A percentile compares a stretch with the other conserved stretches of the same genome.
phyloP scores from a whole-genome alignment of 2,113 vertebrate genomes.

The Nycticorax nycticorax region DNA sequence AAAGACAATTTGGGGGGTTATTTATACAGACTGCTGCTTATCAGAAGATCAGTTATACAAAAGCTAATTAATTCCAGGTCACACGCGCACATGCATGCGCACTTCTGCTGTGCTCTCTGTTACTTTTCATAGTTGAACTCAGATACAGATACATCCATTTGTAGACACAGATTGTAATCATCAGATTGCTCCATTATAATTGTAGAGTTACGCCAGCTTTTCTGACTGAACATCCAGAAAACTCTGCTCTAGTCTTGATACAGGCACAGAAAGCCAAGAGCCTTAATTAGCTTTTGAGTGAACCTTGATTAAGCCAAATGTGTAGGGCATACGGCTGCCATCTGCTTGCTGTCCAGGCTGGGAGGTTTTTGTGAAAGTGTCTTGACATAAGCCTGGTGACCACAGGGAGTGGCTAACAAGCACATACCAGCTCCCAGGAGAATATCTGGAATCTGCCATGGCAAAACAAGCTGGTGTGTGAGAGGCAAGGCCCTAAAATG shows the following conservation, averaged over 20 bases:
- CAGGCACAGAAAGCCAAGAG: neutral
- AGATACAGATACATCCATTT: neutral
- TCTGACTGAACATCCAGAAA: neutral
- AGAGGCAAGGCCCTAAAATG: neutral
- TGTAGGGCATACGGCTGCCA: neutral
- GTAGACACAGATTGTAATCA: neutral
- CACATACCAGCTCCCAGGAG: neutral
- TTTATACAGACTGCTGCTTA: neutral
- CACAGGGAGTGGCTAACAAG: neutral
- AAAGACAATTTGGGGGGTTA: neutral
- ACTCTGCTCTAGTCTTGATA: neutral
- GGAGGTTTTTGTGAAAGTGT: neutral
- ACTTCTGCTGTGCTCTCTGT: neutral
- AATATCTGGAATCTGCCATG: neutral
- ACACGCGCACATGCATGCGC: accelerated
- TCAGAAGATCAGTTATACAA: neutral
- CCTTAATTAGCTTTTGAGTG: neutral
- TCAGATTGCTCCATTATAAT: neutral
- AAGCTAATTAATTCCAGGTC: neutral
- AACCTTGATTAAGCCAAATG: neutral
- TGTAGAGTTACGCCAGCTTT: neutral
- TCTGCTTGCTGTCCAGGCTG: neutral
- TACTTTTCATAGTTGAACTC: neutral
- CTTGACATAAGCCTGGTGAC: neutral
- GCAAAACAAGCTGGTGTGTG: neutral